Base-by-base conservation (phyloP, 2,888 invertebrate species). In the Spisula solida region DNA sequence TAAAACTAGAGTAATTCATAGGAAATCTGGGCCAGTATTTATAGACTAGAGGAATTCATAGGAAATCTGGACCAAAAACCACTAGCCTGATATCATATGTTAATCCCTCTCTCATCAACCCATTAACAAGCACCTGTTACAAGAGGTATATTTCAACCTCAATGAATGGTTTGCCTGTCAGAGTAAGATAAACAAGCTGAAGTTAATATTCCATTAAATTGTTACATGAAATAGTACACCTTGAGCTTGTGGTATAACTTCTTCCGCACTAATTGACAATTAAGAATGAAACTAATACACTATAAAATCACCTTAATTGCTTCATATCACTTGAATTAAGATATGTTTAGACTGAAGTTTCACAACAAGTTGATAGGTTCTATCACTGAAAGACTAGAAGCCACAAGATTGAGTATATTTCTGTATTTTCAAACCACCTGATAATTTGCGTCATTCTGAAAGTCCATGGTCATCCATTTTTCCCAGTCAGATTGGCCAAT, bases 221-320 rank as follows among this genome's bases (percentile, higher is more conserved):
- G 82, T 60, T 60, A 82, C 60, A 81, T 34, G 41, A 83, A 70
- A 83, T 51, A 25, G 47, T 18, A 47, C 75, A 83, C 75, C 70
- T 83, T 48, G 48, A 47, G 60, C 0, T 34, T 48, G 34, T 70
- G 70, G 75, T 83, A 31, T 12, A 48, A 47, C 12, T 70, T 31
- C 14, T 83, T 70, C n/a, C 66, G 70, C 16, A 48, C 47, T 83
- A 83, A 83, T 83, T 70, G 83, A 29, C 83, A 83, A 83, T 83
- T 83, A 70, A 51, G 31, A 31, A 18, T 31, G 83, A 29, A 83
- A 6, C 31, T 47, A 75, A 83, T 83, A 70, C 31, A 70, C 83
- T 48, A 83, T 83, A 48, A 41, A 66, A 70, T 83, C 18, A 83
- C 29, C 41, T 70, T 70, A 70, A 83, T 70, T 83, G 83, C 75